Conservation (phyloP, 2,888 invertebrate species). For the Dichetophora obliterata region DNA sequence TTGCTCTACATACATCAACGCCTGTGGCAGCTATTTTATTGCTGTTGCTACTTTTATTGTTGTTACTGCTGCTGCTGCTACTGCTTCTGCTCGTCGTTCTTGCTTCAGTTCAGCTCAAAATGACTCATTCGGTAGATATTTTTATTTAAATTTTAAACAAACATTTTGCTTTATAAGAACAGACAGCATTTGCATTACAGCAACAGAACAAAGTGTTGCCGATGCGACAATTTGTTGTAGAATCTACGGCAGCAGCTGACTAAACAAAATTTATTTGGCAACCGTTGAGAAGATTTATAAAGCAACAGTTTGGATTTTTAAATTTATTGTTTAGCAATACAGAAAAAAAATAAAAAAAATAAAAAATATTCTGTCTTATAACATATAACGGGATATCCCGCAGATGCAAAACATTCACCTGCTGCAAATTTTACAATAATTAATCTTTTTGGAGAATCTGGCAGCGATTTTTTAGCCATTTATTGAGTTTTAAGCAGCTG, state of each 20-base stretch:
- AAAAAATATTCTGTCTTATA: neutral
- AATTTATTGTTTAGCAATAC: neutral
- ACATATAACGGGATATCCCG: neutral
- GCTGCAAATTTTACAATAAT: constrained; percentile 1
- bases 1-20: constrained; percentile 35
- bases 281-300: constrained; percentile 2
- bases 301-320: neutral
- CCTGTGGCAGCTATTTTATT: constrained; percentile 47
- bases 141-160: constrained; percentile 26
- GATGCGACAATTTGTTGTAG: constrained; percentile 47
- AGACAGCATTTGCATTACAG: constrained; percentile 13
- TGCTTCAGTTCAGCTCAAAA: neutral
- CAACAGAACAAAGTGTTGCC: neutral
- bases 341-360: neutral
- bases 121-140: constrained; percentile 30
- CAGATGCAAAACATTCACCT: constrained; percentile 6
- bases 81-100: neutral
- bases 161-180: neutral
- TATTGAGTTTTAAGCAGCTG: too few relatives aligned
- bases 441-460: neutral
- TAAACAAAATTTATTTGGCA: constrained; percentile 15
- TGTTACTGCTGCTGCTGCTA: too few relatives aligned
- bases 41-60: constrained; percentile 8
- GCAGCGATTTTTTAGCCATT: too few relatives aligned
- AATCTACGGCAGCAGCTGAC: constrained; percentile 41